Evolutionary conservation across 2,888 invertebrate species (phyloP).

Genomic region (Monochamus alternatus): DNA sequence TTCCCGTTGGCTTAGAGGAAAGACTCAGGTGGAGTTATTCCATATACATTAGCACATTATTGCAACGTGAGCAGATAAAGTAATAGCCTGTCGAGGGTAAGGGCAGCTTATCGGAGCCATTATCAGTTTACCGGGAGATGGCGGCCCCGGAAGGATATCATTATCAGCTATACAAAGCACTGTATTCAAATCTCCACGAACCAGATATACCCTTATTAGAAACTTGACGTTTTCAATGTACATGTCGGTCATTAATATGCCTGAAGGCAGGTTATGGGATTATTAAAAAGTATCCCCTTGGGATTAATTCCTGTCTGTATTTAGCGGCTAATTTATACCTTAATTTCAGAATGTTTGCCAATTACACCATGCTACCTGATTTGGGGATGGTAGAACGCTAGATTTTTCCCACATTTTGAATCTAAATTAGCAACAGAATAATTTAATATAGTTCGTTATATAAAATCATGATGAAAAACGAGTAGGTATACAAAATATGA

Average conservation of each 20-base stretch:
- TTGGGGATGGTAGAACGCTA: too few species aligned
- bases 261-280: constrained; percentile 15
- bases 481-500: too few species aligned
- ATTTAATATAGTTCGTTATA: too few species aligned
- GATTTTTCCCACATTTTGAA: too few species aligned
- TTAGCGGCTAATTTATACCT: constrained; percentile 10
- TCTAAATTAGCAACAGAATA: too few species aligned
- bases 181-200: constrained; percentile 55
- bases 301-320: background rate
- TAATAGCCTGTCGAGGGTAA: constrained; percentile 43
- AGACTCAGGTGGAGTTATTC: constrained; percentile 60
- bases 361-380: too few species aligned
- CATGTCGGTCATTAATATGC: constrained; percentile 29
- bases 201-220: constrained; percentile 42
- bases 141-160: constrained; percentile 65
- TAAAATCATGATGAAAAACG: too few species aligned
- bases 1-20: constrained; percentile 18
- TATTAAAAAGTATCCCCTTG: constrained; percentile 1
- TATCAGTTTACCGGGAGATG: constrained; percentile 65
- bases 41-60: constrained; percentile 63
- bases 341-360: background rate
- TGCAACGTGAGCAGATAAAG: constrained; percentile 57
- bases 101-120: constrained; percentile 63
- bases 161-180: constrained; percentile 65
- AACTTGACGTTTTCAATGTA: constrained; percentile 33